These are phyloP conservation scores for Cairina moschata DNA, from an alignment of 2,113 vertebrate genomes.

Conservation along the genomic window DNA sequence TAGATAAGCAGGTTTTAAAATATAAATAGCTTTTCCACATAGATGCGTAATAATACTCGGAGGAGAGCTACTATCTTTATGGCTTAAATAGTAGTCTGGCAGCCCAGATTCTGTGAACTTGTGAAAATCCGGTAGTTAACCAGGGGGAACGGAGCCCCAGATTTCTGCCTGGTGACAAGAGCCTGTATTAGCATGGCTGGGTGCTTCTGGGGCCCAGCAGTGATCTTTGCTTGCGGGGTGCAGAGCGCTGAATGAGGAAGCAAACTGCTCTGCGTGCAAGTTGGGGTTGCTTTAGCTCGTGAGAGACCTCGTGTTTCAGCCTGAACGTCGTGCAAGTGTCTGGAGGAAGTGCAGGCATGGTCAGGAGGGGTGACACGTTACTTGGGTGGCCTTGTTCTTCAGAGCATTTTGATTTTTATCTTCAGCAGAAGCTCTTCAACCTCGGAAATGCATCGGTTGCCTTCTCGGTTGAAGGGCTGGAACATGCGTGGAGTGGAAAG, in stretches of 20 bases:
- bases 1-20: neutral
- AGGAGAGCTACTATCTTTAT: neutral
- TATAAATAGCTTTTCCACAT: neutral
- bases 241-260: neutral
- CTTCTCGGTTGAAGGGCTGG: neutral
- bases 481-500: neutral
- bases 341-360: neutral
- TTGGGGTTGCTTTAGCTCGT: neutral
- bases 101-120: neutral
- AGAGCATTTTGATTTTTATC: neutral
- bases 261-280: neutral
- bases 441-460: neutral
- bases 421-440: neutral
- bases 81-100: neutral
- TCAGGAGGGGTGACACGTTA: neutral
- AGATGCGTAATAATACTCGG: neutral
- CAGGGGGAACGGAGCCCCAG: neutral
- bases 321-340: neutral
- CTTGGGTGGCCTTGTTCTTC: neutral
- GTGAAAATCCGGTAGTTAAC: neutral
- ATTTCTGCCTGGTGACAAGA: neutral
- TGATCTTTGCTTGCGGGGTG: neutral
- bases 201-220: neutral
- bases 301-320: neutral
- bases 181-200: neutral